Evolutionary conservation across 2,888 invertebrate genomes (phyloP).

Genomic region (Auanema freiburgensis): DNA sequence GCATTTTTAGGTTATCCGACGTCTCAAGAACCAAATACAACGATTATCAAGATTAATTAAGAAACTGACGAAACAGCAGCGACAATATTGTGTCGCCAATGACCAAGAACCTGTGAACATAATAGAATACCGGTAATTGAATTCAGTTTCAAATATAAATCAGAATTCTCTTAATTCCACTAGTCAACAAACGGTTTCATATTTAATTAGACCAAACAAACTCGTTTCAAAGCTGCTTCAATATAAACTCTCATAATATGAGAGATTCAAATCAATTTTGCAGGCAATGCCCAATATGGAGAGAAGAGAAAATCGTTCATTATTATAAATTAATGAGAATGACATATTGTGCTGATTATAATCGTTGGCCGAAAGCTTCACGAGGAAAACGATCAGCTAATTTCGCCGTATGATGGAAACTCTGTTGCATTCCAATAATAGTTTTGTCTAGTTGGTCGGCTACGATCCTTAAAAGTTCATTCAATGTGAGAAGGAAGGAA

Average conservation of each 20-base stretch:
- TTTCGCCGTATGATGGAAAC: conserved; percentile 51
- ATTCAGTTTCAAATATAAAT: too few relatives aligned
- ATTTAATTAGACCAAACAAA: too few relatives aligned
- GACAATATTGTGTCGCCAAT: conserved; percentile 27
- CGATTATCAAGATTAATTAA: conserved; percentile 14
- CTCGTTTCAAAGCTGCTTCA: neutral
- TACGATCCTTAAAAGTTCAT: neutral
- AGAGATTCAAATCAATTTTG: conserved; percentile 11
- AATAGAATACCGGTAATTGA: neutral
- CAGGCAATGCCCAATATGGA: conserved; percentile 49
- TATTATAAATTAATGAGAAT: conserved; percentile 58
- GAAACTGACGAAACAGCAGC: conserved; percentile 32
- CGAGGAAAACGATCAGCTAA: conserved; percentile 39
- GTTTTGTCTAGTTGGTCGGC: neutral
- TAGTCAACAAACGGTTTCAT: too few relatives aligned
- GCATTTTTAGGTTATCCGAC: neutral
- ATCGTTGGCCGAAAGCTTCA: conserved; percentile 51
- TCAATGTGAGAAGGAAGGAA: neutral
- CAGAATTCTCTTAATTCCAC: too few relatives aligned
- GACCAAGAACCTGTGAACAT: neutral
- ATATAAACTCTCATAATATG: conserved; percentile 7
- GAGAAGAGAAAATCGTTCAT: conserved; percentile 55
- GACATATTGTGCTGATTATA: conserved; percentile 46
- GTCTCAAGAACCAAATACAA: conserved; percentile 8
- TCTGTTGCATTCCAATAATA: conserved; percentile 51